Evolutionary conservation across 2,888 invertebrate genomes (phyloP).

Genomic region (Alloplasta piceator): DNA sequence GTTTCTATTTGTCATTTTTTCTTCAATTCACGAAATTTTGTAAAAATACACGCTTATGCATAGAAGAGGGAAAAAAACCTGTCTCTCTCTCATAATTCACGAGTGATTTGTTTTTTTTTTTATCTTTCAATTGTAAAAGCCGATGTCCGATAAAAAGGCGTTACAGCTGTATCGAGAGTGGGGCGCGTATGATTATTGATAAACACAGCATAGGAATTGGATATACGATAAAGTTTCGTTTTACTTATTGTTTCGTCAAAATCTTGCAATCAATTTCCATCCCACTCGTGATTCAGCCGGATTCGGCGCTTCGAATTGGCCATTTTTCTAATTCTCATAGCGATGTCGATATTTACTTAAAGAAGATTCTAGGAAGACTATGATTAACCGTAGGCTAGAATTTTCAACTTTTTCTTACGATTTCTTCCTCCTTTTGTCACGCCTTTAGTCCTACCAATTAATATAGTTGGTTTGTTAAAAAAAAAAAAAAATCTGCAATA

Average conservation of each 20-base stretch:
- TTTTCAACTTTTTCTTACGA: constrained; percentile 64
- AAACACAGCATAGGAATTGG: constrained; percentile 64
- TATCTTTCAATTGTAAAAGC: constrained; percentile 61
- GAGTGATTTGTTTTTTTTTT: constrained; percentile 42
- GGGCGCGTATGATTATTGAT: constrained; percentile 62
- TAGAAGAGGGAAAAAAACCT: constrained; percentile 63
- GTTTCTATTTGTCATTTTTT: constrained; percentile 44
- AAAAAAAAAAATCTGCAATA: too few relatives aligned
- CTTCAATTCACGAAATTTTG: constrained; percentile 47
- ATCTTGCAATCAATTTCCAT: constrained; percentile 36
- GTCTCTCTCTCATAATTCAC: constrained; percentile 48
- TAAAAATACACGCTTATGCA: constrained; percentile 70
- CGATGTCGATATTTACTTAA: constrained; percentile 70
- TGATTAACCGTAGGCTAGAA: constrained; percentile 83
- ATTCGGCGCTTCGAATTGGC: constrained; percentile 67
- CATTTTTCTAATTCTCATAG: constrained; percentile 72
- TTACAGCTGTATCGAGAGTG: constrained; percentile 52
- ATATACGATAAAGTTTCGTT: constrained; percentile 58
- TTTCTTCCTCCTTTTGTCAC: constrained; percentile 70
- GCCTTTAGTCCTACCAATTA: constrained; percentile 66
- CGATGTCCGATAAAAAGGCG: constrained; percentile 64
- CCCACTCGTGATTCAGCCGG: constrained; percentile 54
- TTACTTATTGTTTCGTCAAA: constrained; percentile 27
- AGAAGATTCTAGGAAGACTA: constrained; percentile 82
- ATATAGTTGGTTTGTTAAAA: constrained; percentile 57